Evolutionary conservation across 2,888 invertebrate genomes (phyloP), one percentile per base, ranked within the genome.

Genomic region (Andrena haemorrhoa): DNA sequence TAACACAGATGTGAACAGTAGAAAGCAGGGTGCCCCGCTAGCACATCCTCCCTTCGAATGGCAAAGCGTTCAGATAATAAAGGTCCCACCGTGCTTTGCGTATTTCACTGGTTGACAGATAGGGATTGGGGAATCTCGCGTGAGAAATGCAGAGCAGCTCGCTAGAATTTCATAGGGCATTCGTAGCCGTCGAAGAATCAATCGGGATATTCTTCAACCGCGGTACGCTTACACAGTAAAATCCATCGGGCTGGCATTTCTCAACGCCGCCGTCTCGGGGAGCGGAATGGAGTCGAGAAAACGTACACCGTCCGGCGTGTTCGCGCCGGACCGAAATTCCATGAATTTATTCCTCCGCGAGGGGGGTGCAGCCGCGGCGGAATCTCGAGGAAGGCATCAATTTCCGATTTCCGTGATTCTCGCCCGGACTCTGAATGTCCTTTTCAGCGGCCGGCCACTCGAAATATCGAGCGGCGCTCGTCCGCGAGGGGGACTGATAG

Each of bases 321-420:
- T 75, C 33, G 74, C 10, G 35, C n/a, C 1, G 56, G 56, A 64
- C 49, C 75, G 75, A 41, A 74, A 70, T 83, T 77, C 82, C 66
- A 79, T 75, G 72, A 86, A 86, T 86, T 82, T 86, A 86, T 86
- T 84, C 76, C 58, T 69, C 72, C 72, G 33, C 20, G 76, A 47
- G 79, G 82, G 64, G 69, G 79, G 82, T 56, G 56, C 58, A 81
- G 65, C 53, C 71, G 58, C 58, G 47, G 7, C 8, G 72, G 69
- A 82, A 72, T 79, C 84, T 82, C 61, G 65, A 72, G 81, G 75
- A 83, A 83, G 75, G 49, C 79, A 85, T 86, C 85, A 86, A 88
- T 88, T 88, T 87, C 85, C 84, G 83, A 71, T 86, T 85, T 87
- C 78, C 78, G 78, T 61, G 84, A 86, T 86, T 86, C 82, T 71